Evolutionary conservation across 2,888 invertebrate genomes (phyloP), one percentile per base, ranked within the genome.

Genomic region (Chrysolina americana): DNA sequence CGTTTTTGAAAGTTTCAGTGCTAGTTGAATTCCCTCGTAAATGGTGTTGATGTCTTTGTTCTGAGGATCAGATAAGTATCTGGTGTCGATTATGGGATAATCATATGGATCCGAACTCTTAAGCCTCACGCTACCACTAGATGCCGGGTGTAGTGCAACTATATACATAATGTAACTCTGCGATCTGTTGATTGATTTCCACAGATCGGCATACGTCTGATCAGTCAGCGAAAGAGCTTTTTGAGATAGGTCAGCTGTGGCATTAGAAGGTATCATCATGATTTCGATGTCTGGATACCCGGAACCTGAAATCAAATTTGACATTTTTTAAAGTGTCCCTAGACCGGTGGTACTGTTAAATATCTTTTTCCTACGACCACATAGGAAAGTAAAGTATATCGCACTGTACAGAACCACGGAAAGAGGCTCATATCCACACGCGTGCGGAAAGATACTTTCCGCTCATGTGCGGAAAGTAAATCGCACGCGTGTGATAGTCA

Each of bases 11-110:
- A 91, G 84, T 75, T 80, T 75, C 48, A 89, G 71, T 0, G 87
- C 87, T 48, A 88, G 81, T 70, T 88, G 86, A 0, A 88, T 86
- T 5, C 89, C 91, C 80, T 91, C 90, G 0, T 91, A 89, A 28
- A 92, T 83, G 1, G 87, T 88, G 1, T 89, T 87, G 0, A 91
- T 90, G 83, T 89, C 91, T 69, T 80, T 80, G 21, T 77, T 63
- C 21, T 78, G 59, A 0, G 91, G 90, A 82, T 92, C 89, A 1
- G 89, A 88, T 65, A 94, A 89, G 81, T 94, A 94, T 83, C 93
- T 93, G 0, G 93, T 91, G 79, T 94, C 89, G 72, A 94, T 92
- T n/a, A 91, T 81, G 0, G 94, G 81, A 56, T 79, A 79, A 23
- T 81, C 79, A 13, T 62, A 78, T 17, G 81, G 80, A 36, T 72